These are phyloP conservation scores for Pipistrellus nathusii DNA, from an alignment of 2,797 vertebrate genomes.

Conservation along the genomic window DNA sequence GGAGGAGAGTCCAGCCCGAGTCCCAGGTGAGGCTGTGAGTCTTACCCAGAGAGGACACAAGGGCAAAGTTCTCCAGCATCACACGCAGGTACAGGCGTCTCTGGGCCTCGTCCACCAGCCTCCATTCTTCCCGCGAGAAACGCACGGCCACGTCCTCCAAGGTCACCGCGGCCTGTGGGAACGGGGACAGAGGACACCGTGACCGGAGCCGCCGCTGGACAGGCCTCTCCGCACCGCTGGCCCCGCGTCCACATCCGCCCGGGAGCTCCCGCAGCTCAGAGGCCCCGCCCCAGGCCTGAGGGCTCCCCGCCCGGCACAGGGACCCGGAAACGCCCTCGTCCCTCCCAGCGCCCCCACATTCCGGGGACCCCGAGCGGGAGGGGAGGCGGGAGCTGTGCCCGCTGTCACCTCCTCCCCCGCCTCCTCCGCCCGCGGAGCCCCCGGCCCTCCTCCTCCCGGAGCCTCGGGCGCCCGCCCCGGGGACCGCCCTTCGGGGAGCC, in stretches of 20 bases:
- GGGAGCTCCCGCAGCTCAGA: too few relatives aligned
- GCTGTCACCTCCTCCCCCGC: too few relatives aligned
- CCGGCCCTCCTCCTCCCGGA: too few relatives aligned
- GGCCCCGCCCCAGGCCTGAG: background rate
- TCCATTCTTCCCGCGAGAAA: conserved; percentile 64
- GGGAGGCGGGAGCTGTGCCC: too few relatives aligned
- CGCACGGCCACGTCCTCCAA: conserved; percentile 11
- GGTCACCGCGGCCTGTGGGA: background rate
- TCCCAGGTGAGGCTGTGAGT: background rate
- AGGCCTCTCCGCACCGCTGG: background rate
- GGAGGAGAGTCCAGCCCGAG: background rate
- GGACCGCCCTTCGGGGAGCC: too few relatives aligned
- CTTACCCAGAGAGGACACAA: conserved; percentile 59
- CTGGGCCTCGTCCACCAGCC: conserved; percentile 40
- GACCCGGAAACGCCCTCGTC: background rate
- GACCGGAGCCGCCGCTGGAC: background rate
- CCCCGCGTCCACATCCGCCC: too few relatives aligned
- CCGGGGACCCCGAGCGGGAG: too few relatives aligned
- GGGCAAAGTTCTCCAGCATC: conserved; percentile 64
- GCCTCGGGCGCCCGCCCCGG: too few relatives aligned
- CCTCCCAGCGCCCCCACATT: background rate
- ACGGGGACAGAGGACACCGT: background rate
- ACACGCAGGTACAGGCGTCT: conserved; percentile 12
- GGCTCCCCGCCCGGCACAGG: background rate
- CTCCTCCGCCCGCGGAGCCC: too few relatives aligned